Evolutionary conservation across 2,113 vertebrate species (phyloP).

Genomic region (Rynchops niger): DNA sequence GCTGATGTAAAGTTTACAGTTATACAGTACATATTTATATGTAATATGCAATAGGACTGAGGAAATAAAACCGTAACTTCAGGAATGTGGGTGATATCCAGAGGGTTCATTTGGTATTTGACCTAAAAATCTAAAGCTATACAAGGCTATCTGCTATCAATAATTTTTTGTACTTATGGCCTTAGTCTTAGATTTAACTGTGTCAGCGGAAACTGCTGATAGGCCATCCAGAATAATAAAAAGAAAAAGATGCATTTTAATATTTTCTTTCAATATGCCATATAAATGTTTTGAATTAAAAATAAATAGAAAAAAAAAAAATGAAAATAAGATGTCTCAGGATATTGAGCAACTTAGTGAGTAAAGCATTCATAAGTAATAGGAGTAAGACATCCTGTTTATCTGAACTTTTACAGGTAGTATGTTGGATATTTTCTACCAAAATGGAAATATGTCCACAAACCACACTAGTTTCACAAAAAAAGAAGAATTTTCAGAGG

Average conservation of each 20-base stretch:
- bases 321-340: background rate
- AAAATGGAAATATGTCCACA: background rate
- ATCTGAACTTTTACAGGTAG: background rate
- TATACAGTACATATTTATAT: background rate
- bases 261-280: background rate
- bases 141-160: background rate
- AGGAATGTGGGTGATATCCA: background rate
- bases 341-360: background rate
- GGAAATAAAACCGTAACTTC: background rate
- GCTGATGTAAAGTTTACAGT: background rate
- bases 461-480: background rate
- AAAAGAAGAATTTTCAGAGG: background rate
- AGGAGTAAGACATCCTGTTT: background rate
- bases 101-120: background rate
- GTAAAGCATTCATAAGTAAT: background rate
- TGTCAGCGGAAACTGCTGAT: background rate
- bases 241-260: background rate
- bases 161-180: background rate
- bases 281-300: background rate
- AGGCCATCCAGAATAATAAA: accelerated
- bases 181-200: background rate
- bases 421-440: background rate
- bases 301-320: background rate
- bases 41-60: background rate
- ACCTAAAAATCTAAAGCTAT: background rate